Base-by-base conservation (phyloP, 1,140 invertebrate genomes). In the Pogonomyrmex barbatus region DNA sequence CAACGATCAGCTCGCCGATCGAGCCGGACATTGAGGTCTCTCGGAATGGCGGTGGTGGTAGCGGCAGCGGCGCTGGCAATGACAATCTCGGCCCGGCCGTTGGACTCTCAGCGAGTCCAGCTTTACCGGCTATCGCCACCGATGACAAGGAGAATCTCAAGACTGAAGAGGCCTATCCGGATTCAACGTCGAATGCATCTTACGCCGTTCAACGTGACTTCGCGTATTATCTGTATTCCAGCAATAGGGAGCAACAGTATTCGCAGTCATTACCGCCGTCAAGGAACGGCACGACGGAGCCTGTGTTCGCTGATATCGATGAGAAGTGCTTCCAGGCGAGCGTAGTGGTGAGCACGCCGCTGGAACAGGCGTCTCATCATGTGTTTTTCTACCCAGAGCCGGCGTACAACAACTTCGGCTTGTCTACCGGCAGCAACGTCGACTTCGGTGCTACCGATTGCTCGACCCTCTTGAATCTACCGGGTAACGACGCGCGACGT, bases 401-500 rank as follows among this genome's bases (percentile, higher is more conserved):
- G 5, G 83, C 78, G 4, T 77, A 87, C 52, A 81, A 39, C 36
- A 60, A 87, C 45, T 94, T 93, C 75, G 87, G 89, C 1, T 76
- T 93, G 5, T 91, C 93, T n/a, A 86, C 67, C 14, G 88, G 87
- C 60, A 84, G 92, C 0, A 86, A 56, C 17, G 89, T 91, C 54
- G 89, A 93, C 0, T 84, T 91, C 4, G 85, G 90, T 0, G 63
- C 87, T 0, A 79, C 79, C 36, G 92, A 94, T 1, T 94, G 92
- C 45, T 91, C 94, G 1, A 92, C 94, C 0, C 60, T 95, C 1
- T 77, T 95, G 2, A 93, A 95, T 85, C 70, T 95, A 0, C 93
- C 95, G 0, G 96, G 96, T 10, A 97, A 96, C 77, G 97, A 96
- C 52, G 96, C 97, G 1, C 95, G 97, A 78, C 96, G 96, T 70